Conservation (phyloP, 2,888 invertebrate species). For the Cyaniris semiargus region DNA sequence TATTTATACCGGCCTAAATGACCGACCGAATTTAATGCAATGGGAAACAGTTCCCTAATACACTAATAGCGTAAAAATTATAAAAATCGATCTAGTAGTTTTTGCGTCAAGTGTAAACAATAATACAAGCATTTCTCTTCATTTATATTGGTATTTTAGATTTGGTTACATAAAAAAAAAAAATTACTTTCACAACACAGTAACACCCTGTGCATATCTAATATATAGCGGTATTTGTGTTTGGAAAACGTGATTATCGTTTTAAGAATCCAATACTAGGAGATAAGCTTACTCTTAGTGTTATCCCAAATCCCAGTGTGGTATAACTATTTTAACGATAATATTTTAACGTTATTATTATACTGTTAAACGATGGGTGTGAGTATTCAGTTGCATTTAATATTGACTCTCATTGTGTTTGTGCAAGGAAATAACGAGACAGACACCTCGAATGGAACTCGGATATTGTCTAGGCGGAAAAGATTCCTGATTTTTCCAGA, state of each 20-base stretch:
- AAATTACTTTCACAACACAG: too few relatives aligned
- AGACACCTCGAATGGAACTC: conserved; percentile 34
- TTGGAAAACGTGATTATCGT: conserved; percentile 62
- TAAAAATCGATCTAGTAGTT: too few relatives aligned
- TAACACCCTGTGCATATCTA: conserved; percentile 51
- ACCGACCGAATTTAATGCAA: too few relatives aligned
- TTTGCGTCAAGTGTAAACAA: too few relatives aligned
- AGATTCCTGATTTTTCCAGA: conserved; percentile 81
- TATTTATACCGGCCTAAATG: too few relatives aligned
- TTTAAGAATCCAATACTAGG: conserved; percentile 39
- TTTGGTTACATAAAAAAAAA: too few relatives aligned
- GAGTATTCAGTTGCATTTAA: background rate
- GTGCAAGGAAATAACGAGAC: background rate
- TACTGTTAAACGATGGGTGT: background rate
- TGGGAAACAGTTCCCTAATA: too few relatives aligned
- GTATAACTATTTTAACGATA: background rate
- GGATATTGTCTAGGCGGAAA: conserved; percentile 74
- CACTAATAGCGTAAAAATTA: too few relatives aligned
- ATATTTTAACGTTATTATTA: background rate
- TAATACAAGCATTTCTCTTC: too few relatives aligned
- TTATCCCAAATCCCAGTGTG: conserved; percentile 41
- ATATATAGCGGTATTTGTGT: conserved; percentile 52
- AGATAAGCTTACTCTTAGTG: conserved; percentile 44
- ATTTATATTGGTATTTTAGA: too few relatives aligned
- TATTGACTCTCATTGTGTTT: background rate